A percentile compares a stretch with the other conserved stretches of the same genome.
Evolutionary conservation across 2,113 vertebrate species (phyloP).

Genomic region (Epinephelus cyanopodus): DNA sequence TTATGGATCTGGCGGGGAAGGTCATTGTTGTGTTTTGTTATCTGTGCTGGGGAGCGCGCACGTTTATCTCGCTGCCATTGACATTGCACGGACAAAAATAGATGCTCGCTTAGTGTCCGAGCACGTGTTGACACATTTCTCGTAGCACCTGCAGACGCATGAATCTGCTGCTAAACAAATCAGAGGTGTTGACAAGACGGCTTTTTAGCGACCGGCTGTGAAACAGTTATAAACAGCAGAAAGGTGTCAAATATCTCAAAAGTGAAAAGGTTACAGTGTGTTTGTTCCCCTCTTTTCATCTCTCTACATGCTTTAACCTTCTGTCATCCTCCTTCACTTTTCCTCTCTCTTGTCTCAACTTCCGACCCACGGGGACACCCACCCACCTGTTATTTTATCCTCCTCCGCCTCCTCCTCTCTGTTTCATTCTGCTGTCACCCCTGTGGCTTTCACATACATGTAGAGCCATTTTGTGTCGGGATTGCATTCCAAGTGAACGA

Average conservation of each 20-base stretch:
- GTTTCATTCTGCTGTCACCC: neutral
- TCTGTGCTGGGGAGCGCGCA: neutral
- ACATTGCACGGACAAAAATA: constrained; percentile 61
- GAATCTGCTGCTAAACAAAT: constrained; percentile 67
- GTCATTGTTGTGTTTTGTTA: constrained; percentile 44
- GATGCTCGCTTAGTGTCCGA: constrained; percentile 10
- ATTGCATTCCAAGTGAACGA: neutral
- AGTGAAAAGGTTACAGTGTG: constrained; percentile 36
- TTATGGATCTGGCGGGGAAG: constrained; percentile 58
- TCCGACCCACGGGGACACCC: constrained; percentile 24
- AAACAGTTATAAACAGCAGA: constrained; percentile 38
- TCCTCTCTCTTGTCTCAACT: neutral
- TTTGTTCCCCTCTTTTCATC: neutral
- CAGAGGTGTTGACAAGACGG: constrained; percentile 62
- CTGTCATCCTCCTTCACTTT: neutral
- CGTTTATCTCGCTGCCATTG: constrained; percentile 25
- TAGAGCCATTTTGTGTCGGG: neutral
- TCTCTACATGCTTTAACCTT: neutral
- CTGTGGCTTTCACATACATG: neutral
- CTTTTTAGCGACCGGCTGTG: constrained; percentile 66
- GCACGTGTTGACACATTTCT: constrained; percentile 56
- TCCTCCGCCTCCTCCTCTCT: constrained; percentile 12
- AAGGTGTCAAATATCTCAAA: constrained; percentile 43
- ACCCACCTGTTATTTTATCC: constrained; percentile 17
- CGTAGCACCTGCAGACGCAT: constrained; percentile 51